phyloP scores from a whole-genome alignment of 2,113 vertebrate genomes.

The Otolemur garnettii region DNA sequence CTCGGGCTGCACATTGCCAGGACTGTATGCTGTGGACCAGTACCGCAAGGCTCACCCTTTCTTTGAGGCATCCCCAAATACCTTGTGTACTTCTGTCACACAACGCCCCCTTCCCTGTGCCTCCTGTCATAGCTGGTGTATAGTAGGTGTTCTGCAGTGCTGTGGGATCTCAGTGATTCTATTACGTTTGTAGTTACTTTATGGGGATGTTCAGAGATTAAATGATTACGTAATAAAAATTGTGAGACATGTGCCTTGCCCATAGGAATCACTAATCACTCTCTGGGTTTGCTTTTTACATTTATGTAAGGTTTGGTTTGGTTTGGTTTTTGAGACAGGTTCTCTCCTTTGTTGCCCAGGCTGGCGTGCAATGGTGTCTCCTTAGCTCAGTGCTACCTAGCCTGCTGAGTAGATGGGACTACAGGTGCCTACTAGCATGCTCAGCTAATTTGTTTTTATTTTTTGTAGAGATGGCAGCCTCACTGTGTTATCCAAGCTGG shows the following conservation, averaged over 20 bases:
- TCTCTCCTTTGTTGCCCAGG: neutral
- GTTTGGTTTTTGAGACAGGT: neutral
- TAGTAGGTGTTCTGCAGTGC: no score
- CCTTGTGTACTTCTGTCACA: neutral
- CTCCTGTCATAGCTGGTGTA: rapidly evolving
- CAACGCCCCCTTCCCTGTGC: rapidly evolving
- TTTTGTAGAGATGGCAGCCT: neutral
- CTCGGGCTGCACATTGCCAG: neutral
- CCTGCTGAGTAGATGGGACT: neutral
- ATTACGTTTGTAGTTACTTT: neutral
- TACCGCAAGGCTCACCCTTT: no score
- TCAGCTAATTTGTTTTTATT: neutral
- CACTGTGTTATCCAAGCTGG: neutral
- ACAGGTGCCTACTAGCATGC: neutral
- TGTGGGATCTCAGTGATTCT: rapidly evolving
- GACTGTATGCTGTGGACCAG: neutral
- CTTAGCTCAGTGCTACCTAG: neutral
- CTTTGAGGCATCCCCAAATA: neutral
- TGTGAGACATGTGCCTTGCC: no score
- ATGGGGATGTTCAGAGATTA: neutral
- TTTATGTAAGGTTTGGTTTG: no score
- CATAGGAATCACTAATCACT: no score
- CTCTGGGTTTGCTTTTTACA: neutral
- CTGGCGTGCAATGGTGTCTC: neutral
- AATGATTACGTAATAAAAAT: neutral